Evolutionary conservation across 1,140 invertebrate genomes (phyloP), one percentile per base, ranked within the genome.

Genomic region (Heterodera schachtii): DNA sequence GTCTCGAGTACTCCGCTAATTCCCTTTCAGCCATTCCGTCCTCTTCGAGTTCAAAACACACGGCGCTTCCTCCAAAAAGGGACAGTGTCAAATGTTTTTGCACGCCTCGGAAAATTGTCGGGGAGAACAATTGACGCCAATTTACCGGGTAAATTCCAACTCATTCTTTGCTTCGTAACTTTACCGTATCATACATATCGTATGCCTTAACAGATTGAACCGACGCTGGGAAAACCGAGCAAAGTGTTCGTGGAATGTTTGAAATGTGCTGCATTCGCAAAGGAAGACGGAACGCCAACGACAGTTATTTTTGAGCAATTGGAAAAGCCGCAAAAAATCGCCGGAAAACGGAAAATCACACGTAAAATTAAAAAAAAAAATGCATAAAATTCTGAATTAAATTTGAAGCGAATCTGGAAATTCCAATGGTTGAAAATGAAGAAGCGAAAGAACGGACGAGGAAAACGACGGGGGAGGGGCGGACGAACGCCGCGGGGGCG

Each of bases 71-170:
- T 46, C 77, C 70, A 78, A 41, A 57, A 41, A 8, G 70, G 41
- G 70, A 41, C 11, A 52, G 21, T 78, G 77, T 31, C 77, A 47
- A 1, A n/a, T 78, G n/a, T 78, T 70, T 47, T 44, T 78, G 46
- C 77, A 78, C 31, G 52, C 77, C 66, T 44, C 64, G 16, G 77
- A 78, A 21, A 47, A 44, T 5, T 78, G 77, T 46, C 57, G 44
- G 19, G 75, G 47, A 76, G 46, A 43, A 44, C 43, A 44, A 31
- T 76, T 76, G n/a, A 64, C 16, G 57, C 57, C 57, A 64, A 64
- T 64, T 4, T 19, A 13, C 3, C 19, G 57, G 57, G 57, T 64
- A 64, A 64, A 19, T 31, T 19, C 16, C 57, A 19, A 5, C 57
- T 16, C 2, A 13, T 19, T 19, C 13, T 19, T 19, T 19, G 57